A percentile compares a stretch with the other conserved stretches of the same genome.
Evolutionary conservation across 2,113 vertebrate species (phyloP).

Genomic region (Gambusia affinis): DNA sequence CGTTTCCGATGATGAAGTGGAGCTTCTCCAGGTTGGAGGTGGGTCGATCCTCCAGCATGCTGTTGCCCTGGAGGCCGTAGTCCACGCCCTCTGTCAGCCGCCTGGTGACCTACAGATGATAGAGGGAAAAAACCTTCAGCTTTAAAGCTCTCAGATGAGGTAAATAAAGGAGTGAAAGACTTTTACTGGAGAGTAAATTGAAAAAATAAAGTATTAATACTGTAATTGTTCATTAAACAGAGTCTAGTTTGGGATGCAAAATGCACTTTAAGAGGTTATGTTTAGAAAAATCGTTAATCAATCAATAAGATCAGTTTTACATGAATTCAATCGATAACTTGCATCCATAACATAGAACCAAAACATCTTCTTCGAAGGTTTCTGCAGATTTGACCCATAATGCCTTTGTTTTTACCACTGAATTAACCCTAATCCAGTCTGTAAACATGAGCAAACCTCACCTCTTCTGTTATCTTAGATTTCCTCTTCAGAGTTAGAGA

Average conservation of each 20-base stretch:
- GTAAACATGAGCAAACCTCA: conserved; percentile 59
- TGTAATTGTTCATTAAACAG: too few species aligned
- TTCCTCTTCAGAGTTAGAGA: conserved; percentile 98
- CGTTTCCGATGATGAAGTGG: conserved; percentile 98
- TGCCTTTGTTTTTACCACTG: neutral
- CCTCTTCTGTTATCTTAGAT: conserved; percentile 97
- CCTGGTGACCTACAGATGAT: conserved; percentile 86
- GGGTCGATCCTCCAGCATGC: conserved; percentile 96
- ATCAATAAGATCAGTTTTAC: too few species aligned
- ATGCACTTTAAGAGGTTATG: too few species aligned
- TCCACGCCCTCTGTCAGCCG: conserved; percentile 90
- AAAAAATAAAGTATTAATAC: too few species aligned
- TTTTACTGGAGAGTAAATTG: too few species aligned
- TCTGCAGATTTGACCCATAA: too few species aligned
- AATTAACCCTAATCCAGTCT: neutral
- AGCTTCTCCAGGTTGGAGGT: conserved; percentile 99
- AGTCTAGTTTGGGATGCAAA: too few species aligned
- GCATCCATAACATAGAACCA: too few species aligned
- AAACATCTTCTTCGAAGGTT: too few species aligned
- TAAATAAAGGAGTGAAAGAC: neutral
- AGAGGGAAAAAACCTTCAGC: neutral
- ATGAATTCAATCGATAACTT: too few species aligned
- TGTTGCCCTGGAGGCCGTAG: conserved; percentile 89
- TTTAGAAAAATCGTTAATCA: too few species aligned
- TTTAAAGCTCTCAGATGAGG: neutral